phyloP scores from a whole-genome alignment of 2,888 invertebrate genomes.

The Aporophyla nigra region DNA sequence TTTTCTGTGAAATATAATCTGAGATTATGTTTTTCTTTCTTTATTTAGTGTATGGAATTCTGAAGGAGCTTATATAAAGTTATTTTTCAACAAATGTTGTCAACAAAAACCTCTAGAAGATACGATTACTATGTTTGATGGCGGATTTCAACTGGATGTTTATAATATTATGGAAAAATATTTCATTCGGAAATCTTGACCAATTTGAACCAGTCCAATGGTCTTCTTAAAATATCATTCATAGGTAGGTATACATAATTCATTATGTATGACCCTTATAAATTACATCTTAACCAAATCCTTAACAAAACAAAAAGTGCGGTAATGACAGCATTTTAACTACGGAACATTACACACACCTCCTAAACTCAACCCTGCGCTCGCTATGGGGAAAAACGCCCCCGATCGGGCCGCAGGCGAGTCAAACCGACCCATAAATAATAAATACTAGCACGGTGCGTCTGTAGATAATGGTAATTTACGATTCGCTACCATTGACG shows the following conservation, averaged over 20 bases:
- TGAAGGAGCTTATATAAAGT: not conserved
- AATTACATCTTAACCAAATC: constrained; percentile 51
- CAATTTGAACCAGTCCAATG: not conserved
- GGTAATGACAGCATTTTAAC: constrained; percentile 71
- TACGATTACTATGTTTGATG: not conserved
- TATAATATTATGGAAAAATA: too few species aligned
- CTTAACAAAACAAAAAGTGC: constrained; percentile 66
- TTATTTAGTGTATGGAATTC: constrained; percentile 5
- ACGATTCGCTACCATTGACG: constrained; percentile 86
- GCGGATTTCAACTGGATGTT: not conserved
- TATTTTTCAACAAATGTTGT: not conserved
- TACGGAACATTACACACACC: constrained; percentile 79
- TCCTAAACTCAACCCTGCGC: constrained; percentile 78
- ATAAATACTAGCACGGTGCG: constrained; percentile 89
- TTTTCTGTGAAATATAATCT: constrained; percentile 60
- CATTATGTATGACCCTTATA: constrained; percentile 14
- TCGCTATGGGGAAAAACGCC: constrained; percentile 82
- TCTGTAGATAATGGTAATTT: constrained; percentile 91
- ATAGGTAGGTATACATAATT: constrained; percentile 5
- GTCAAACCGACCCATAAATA: constrained; percentile 90
- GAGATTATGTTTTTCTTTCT: constrained; percentile 49
- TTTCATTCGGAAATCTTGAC: not conserved
- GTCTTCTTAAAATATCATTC: not conserved
- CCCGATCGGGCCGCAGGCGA: constrained; percentile 84
- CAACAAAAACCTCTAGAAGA: not conserved